Evolutionary conservation across 2,113 vertebrate species (phyloP).

Genomic region (Fregetta grallaria): DNA sequence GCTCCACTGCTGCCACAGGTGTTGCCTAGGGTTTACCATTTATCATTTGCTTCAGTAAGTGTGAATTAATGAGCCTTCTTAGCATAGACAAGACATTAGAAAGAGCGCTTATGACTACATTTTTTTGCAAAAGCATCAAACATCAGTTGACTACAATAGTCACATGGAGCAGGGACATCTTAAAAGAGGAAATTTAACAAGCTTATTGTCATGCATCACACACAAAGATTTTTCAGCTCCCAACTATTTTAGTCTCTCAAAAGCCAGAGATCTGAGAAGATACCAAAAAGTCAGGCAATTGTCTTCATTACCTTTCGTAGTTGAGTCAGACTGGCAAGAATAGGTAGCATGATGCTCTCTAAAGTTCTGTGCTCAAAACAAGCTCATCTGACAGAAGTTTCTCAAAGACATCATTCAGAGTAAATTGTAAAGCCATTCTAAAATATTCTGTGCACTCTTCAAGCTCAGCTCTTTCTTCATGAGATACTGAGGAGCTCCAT

Average conservation of each 20-base stretch:
- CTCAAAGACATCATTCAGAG: background rate
- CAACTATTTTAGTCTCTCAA: background rate
- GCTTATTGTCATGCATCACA: background rate
- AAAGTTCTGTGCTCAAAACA: background rate
- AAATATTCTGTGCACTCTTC: background rate
- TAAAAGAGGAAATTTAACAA: background rate
- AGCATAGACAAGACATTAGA: background rate
- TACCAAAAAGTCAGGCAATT: background rate
- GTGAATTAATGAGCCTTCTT: background rate
- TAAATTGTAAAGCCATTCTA: background rate
- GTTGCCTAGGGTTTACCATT: background rate
- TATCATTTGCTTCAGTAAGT: background rate
- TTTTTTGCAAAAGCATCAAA: background rate
- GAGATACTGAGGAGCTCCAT: background rate
- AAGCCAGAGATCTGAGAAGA: background rate
- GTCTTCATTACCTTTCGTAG: background rate
- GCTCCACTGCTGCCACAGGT: background rate
- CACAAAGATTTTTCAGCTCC: background rate
- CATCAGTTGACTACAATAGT: background rate
- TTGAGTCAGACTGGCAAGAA: background rate
- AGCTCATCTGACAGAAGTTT: background rate
- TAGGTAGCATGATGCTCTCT: background rate
- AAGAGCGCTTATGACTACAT: background rate
- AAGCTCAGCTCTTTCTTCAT: background rate
- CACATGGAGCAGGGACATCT: background rate